Evolutionary conservation across 2,113 vertebrate genomes (phyloP).

Genomic region (Donacobius atricapilla): DNA sequence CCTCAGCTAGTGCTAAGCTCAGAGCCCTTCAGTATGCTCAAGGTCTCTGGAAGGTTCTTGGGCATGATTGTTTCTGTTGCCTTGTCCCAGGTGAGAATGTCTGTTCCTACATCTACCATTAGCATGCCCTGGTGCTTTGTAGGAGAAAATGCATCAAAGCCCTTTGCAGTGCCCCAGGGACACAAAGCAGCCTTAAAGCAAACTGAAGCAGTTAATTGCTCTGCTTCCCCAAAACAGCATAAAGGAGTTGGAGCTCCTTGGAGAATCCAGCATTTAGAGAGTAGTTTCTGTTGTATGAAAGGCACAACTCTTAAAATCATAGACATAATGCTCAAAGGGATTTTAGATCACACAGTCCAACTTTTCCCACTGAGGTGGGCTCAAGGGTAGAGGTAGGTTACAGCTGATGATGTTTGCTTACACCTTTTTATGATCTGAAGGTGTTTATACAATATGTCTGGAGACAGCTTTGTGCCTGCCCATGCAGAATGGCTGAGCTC

Average conservation of each 20-base stretch:
- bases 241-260: background rate
- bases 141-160: background rate
- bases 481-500: background rate
- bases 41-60: background rate
- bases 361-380: background rate
- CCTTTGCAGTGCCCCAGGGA: background rate
- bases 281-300: background rate
- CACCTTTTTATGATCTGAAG: background rate
- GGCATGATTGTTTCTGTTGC: background rate
- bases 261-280: background rate
- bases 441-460: background rate
- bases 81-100: background rate
- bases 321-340: background rate
- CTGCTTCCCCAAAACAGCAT: background rate
- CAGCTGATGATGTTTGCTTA: background rate
- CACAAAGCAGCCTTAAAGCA: background rate
- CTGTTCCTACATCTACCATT: background rate
- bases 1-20: background rate
- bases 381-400: background rate
- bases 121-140: background rate
- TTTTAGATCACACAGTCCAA: background rate
- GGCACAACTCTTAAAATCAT: background rate
- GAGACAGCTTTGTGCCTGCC: background rate
- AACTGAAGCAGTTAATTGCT: conserved; percentile 12
- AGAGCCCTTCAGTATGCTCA: background rate